Evolutionary conservation across 2,113 vertebrate genomes (phyloP).

Genomic region (Odontophorus gujanensis): DNA sequence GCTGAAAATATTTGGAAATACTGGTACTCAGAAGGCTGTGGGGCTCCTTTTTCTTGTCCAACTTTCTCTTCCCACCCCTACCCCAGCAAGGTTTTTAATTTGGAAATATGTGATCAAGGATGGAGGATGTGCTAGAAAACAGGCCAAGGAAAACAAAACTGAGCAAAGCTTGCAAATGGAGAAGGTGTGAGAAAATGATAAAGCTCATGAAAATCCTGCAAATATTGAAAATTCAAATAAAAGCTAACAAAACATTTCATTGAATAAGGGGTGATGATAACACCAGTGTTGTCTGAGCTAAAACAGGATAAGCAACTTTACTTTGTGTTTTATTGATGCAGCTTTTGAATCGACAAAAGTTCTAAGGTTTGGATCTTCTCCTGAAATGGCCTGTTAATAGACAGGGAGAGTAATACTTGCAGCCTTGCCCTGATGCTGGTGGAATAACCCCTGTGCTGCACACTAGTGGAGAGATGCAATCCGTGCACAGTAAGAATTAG

Average conservation of each 20-base stretch:
- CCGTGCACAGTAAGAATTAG: neutral
- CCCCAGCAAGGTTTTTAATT: neutral
- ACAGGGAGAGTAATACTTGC: neutral
- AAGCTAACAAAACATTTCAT: neutral
- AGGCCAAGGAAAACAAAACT: neutral
- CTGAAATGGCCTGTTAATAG: neutral
- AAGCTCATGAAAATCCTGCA: neutral
- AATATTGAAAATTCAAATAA: neutral
- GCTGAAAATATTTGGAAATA: neutral
- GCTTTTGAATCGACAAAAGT: neutral
- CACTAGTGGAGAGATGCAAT: neutral
- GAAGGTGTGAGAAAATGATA: neutral
- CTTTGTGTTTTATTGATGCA: neutral
- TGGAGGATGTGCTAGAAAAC: neutral
- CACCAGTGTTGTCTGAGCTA: neutral
- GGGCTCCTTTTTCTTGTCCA: neutral
- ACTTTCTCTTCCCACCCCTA: neutral
- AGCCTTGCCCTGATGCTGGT: neutral
- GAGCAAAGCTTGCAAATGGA: neutral
- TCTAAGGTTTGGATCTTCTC: conserved; percentile 2
- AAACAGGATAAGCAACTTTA: neutral
- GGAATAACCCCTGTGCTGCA: neutral
- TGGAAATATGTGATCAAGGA: neutral
- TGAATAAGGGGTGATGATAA: neutral
- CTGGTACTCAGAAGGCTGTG: neutral